A percentile compares a stretch with the other conserved stretches of the same genome.
Conservation (phyloP, 2,797 vertebrate genomes). For the Pyrocephalus nanus region DNA sequence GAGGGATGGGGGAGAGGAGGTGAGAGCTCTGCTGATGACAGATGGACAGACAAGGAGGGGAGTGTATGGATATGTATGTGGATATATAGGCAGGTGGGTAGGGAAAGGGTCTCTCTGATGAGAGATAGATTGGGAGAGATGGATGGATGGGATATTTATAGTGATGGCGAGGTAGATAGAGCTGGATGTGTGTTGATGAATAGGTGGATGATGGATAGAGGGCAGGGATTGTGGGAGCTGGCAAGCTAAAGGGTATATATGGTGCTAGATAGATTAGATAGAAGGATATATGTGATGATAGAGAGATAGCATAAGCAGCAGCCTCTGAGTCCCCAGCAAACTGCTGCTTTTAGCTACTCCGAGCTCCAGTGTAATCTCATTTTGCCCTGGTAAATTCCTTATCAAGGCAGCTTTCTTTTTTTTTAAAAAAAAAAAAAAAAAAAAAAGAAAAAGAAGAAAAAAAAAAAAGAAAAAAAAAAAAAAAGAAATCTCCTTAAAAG, state of each 20-base stretch:
- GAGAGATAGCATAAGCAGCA: constrained; percentile 27
- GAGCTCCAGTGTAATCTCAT: constrained; percentile 1
- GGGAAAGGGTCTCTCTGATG: constrained; percentile 42
- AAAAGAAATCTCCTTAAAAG: constrained; percentile 35
- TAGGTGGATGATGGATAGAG: constrained; percentile 70
- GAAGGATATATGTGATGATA: constrained; percentile 59
- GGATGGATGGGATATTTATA: constrained; percentile 71
- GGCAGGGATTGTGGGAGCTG: constrained; percentile 51
- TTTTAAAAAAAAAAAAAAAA: not conserved
- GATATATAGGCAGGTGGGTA: not conserved
- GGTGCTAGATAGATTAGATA: constrained; percentile 57
- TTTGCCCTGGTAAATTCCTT: constrained; percentile 46
- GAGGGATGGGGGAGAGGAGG: constrained; percentile 1
- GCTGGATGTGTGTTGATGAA: constrained; percentile 63
- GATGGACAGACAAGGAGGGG: not conserved
- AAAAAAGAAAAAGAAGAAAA: not conserved
- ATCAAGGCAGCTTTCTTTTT: constrained; percentile 6
- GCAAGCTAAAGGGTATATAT: constrained; percentile 54
- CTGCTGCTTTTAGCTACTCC: constrained; percentile 11
- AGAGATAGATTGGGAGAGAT: constrained; percentile 52
- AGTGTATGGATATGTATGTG: not conserved
- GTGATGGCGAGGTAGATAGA: constrained; percentile 63
- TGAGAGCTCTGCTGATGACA: not conserved
- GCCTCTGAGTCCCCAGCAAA: not conserved
- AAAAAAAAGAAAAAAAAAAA: not conserved